Percentiles rank a stretch among this genome's conserved stretches.
These are phyloP conservation scores for Ptiloglossa arizonensis DNA, from an alignment of 1,140 invertebrate species.

Conservation along the genomic window DNA sequence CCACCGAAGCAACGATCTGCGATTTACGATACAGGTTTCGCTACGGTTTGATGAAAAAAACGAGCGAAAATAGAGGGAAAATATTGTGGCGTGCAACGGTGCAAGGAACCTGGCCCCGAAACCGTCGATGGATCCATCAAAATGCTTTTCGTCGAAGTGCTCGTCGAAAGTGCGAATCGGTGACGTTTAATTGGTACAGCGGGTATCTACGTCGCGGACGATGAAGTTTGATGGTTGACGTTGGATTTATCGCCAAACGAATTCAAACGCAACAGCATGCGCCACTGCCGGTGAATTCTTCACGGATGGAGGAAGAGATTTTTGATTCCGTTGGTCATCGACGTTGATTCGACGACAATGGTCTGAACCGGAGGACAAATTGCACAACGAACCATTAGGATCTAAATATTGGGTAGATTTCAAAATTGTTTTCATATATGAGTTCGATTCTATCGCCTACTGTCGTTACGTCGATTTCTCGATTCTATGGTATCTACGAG, in stretches of 20 bases:
- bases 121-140: constrained; percentile 57
- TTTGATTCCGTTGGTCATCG: too few species aligned
- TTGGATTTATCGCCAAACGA: constrained; percentile 24
- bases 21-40: background rate
- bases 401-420: too few species aligned
- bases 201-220: constrained; percentile 11
- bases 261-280: background rate
- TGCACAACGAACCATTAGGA: too few species aligned
- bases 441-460: too few species aligned
- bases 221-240: constrained; percentile 25
- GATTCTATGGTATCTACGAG: too few species aligned
- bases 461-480: too few species aligned
- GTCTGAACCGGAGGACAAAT: too few species aligned
- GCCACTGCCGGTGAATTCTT: background rate
- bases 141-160: constrained; percentile 37
- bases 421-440: too few species aligned
- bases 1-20: too few species aligned
- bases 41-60: constrained; percentile 6
- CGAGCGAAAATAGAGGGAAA: constrained; percentile 23
- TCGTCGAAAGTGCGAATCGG: constrained; percentile 51
- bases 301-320: too few species aligned
- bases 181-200: constrained; percentile 60
- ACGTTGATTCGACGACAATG: too few species aligned
- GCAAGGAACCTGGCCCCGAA: constrained; percentile 39
- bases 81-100: constrained; percentile 51